Base-by-base conservation (phyloP, 2,888 invertebrate genomes). In the Tholera decimalis region DNA sequence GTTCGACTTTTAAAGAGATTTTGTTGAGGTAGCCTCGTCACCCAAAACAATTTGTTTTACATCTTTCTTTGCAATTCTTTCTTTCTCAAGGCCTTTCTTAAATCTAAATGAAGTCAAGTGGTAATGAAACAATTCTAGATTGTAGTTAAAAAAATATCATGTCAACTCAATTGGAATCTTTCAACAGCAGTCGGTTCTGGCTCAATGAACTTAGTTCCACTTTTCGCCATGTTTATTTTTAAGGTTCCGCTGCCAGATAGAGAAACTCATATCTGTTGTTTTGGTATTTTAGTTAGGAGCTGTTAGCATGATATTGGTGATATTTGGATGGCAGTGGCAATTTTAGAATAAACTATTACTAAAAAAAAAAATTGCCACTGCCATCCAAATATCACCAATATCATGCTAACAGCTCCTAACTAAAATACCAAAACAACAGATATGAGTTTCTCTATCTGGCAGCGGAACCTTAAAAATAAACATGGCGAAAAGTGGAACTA, bases 171-270 rank as follows among this genome's bases (percentile, higher is more conserved):
- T 15, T 63, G 41, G 20, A 13, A 55, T 44, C 44, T 30, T 47
- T 18, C 30, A 30, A 30, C n/a, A 33, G 22, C 11, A 13, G 8
- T 44, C 50, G n/a, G 24, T 51, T 51, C 64, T 35, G 5, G 69
- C 41, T 9, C 56, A 35, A 18, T 64, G 55, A 64, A 70, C 55
- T 70, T 28, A 0, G 28, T 46, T 37, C 20, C 18, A 22, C 13
- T 24, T 51, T 56, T 62, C 13, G 18, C 1, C 9, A 22, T 2
- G 15, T 41, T 47, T 26, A 11, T 54, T 47, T 39, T 49, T 22
- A n/a, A 35, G 26, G 47, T 61, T 44, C 44, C 24, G 5, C n/a
- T 15, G 24, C 15, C 15, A 8, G 6, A 44, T 44, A 3, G 7
- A 22, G 8, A 44, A 43, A 24, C n/a, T 24, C 0, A 1, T 24